Conservation (phyloP, 2,888 invertebrate species). For the Caenorhabditis sulstoni region DNA sequence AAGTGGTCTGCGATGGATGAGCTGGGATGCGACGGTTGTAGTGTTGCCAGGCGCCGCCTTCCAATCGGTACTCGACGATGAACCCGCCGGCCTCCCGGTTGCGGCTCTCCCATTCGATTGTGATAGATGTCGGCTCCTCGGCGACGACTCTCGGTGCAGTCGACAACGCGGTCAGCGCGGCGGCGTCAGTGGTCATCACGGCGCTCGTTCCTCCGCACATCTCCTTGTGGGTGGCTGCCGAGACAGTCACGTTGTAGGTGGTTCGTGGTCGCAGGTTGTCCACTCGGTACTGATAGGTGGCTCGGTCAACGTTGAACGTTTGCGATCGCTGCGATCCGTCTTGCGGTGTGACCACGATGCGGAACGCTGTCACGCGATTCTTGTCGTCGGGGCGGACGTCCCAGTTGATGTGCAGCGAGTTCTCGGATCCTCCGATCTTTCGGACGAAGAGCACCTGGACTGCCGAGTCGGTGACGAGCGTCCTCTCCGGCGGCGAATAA, state of each 20-base stretch:
- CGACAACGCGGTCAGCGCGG: conserved; percentile 70
- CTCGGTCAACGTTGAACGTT: conserved; percentile 79
- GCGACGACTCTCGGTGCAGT: conserved; percentile 77
- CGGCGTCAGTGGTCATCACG: conserved; percentile 77
- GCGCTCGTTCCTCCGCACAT: conserved; percentile 74
- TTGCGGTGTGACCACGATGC: conserved; percentile 74
- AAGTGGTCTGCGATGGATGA: conserved; percentile 72
- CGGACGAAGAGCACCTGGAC: conserved; percentile 74
- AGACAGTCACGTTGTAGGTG: conserved; percentile 79
- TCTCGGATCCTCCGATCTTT: conserved; percentile 75
- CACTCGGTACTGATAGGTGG: conserved; percentile 78
- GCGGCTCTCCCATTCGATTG: conserved; percentile 79
- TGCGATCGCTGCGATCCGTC: conserved; percentile 74
- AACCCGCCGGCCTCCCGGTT: conserved; percentile 74
- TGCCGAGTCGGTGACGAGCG: conserved; percentile 71
- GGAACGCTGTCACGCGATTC: conserved; percentile 77
- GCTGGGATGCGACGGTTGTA: conserved; percentile 75
- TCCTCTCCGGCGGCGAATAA: conserved; percentile 65
- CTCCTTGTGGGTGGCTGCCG: conserved; percentile 70
- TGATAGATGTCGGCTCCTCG: conserved; percentile 77
- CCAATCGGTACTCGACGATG: conserved; percentile 78
- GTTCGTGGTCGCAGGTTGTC: conserved; percentile 79
- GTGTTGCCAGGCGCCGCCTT: conserved; percentile 78
- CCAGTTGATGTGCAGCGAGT: conserved; percentile 76
- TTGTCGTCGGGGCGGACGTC: conserved; percentile 76